These are phyloP conservation scores for Hydropotes inermis DNA, from an alignment of 2,113 vertebrate species.

Conservation along the genomic window DNA sequence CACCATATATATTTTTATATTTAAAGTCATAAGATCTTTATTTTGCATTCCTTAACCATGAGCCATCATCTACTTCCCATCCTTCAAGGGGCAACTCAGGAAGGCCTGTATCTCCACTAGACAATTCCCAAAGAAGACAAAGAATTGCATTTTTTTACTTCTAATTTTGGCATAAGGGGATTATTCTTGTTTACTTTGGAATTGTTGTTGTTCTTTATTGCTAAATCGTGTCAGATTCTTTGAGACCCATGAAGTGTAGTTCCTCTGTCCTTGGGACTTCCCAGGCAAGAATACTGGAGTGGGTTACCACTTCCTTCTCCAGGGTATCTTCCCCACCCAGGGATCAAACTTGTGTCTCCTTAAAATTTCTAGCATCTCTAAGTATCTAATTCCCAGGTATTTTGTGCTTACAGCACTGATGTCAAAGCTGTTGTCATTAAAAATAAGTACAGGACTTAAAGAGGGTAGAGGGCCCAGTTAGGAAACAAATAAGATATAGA, in stretches of 20 bases:
- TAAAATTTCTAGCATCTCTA: neutral
- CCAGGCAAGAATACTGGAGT: neutral
- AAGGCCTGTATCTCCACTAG: neutral
- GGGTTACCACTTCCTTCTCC: neutral
- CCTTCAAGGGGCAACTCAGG: neutral
- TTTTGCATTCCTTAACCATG: conserved; percentile 62
- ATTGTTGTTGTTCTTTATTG: neutral
- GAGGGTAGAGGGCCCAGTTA: neutral
- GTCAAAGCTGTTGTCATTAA: neutral
- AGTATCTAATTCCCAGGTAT: conserved; percentile 1
- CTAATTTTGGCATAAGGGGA: neutral
- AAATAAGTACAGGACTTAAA: neutral
- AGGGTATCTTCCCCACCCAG: neutral
- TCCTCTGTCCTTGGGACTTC: neutral
- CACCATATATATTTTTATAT: conserved; percentile 63
- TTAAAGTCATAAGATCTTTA: conserved; percentile 60
- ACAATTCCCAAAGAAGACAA: conserved; percentile 27
- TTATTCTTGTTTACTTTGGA: neutral
- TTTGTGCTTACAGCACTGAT: neutral
- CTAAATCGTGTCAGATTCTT: neutral
- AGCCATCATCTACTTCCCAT: conserved; percentile 36
- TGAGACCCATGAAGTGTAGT: neutral
- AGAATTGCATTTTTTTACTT: neutral
- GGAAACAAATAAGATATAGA: neutral
- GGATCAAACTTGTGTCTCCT: neutral